Evolutionary conservation across 2,888 invertebrate species (phyloP), one percentile per base, ranked within the genome.

Genomic region (Galerucella pusilla): DNA sequence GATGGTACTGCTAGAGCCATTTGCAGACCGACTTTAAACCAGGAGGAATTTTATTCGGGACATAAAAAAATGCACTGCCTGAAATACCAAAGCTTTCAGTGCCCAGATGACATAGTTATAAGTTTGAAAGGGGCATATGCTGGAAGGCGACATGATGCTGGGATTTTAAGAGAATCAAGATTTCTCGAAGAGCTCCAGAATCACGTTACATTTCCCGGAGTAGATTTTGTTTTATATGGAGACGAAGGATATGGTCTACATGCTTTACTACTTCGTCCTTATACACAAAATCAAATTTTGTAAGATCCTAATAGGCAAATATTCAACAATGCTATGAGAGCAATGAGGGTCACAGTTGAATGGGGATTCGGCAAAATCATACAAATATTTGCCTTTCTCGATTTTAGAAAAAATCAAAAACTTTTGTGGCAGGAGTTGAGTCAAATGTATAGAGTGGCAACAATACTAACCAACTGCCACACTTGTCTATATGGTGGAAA

Each of bases 291-390:
- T 49, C 68, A 68, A 69, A 71, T 71, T 42, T 25, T n/a, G 14
- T 49, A 71, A 52, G 71, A 79, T 70, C 54, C 68, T 63, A 65
- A 73, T 28, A 70, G 66, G 16, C 70, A 73, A 49, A 10, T 64
- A 20, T 78, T 79, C 60, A 78, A 77, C 71, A 60, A 28, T 25
- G 57, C 72, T 10, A 79, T 78, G 79, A 79, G 75, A 61, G 35
- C 9, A 12, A 11, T 78, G 16, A 77, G 77, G 52, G 65, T 73
- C 12, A 16, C 68, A 49, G 81, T 80, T 28, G 80, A 79, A 70
- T 81, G 77, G 79, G 77, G 79, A n/a, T 81, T 78, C 70, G 59
- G 66, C 16, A 80, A 81, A 78, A 77, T 79, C 52, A 45, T 80
- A 71, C 46, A 42, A 68, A 16, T 25, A 46, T 71, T 69, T 68